phyloP scores from a whole-genome alignment of 2,113 vertebrate genomes.

The Notarius lentiginosus region DNA sequence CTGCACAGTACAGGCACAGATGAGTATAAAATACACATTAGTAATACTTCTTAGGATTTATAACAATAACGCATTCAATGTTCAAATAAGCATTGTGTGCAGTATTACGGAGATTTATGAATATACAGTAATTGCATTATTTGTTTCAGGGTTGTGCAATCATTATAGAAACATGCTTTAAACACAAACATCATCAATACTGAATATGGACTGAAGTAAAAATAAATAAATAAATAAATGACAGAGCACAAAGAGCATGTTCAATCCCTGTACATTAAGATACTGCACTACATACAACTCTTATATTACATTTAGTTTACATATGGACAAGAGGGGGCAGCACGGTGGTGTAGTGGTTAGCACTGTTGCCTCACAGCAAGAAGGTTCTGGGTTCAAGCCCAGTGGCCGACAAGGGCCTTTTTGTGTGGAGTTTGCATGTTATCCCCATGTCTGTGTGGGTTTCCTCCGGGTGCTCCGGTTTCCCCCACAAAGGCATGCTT shows the following conservation, averaged over 20 bases:
- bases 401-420: too few species aligned
- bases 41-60: not conserved
- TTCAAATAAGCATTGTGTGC: not conserved
- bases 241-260: not conserved
- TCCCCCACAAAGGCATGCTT: too few species aligned
- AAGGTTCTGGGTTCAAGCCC: too few species aligned
- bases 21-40: not conserved
- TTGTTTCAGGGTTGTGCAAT: slow-evolving; percentile 1
- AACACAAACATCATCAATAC: slow-evolving; percentile 17
- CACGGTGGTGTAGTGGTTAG: too few species aligned
- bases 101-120: slow-evolving; percentile 1
- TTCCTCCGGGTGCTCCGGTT: too few species aligned
- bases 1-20: slow-evolving; percentile 24
- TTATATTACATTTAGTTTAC: not conserved
- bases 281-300: not conserved
- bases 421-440: too few species aligned
- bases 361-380: too few species aligned
- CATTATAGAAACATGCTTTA: not conserved
- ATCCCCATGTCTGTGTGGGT: too few species aligned
- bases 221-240: not conserved
- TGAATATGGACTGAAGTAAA: slow-evolving; percentile 17
- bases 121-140: not conserved
- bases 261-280: not conserved
- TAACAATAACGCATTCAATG: not conserved
- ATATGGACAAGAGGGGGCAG: not conserved